A percentile compares a stretch with the other conserved stretches of the same genome.
Conservation (phyloP, 2,113 vertebrate species). For the Myiopsitta monachus region DNA sequence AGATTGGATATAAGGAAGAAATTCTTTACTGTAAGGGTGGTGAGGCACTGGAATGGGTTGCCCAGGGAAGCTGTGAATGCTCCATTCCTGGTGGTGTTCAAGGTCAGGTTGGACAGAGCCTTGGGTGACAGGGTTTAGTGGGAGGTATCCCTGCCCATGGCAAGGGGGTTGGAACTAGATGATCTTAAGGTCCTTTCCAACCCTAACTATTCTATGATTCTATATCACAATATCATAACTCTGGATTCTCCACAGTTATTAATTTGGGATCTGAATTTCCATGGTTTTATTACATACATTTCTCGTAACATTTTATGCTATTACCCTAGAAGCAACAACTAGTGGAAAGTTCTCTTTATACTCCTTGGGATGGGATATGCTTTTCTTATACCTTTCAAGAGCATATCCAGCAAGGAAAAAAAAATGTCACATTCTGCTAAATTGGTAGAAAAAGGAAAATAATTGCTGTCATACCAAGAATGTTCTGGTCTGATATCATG, state of each 20-base stretch:
- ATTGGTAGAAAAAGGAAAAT: not conserved
- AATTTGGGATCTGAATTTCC: not conserved
- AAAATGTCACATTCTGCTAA: not conserved
- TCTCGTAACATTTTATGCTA: not conserved
- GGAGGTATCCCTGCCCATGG: no score
- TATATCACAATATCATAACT: not conserved
- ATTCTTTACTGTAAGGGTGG: no score
- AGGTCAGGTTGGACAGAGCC: no score
- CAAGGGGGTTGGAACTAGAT: no score
- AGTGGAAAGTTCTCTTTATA: not conserved
- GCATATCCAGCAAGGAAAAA: not conserved
- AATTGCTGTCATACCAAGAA: not conserved
- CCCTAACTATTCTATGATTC: no score
- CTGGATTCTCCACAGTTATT: not conserved
- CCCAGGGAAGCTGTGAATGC: no score
- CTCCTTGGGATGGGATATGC: not conserved
- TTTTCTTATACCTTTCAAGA: not conserved
- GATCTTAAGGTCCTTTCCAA: no score
- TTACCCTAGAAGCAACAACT: not conserved
- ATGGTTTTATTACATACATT: not conserved
- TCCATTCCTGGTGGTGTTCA: no score
- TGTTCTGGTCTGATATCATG: fast-evolving
- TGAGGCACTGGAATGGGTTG: no score
- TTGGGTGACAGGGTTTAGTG: no score
- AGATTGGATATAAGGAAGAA: no score